Evolutionary conservation across 2,113 vertebrate species (phyloP).

Genomic region (Osmerus eperlanus): DNA sequence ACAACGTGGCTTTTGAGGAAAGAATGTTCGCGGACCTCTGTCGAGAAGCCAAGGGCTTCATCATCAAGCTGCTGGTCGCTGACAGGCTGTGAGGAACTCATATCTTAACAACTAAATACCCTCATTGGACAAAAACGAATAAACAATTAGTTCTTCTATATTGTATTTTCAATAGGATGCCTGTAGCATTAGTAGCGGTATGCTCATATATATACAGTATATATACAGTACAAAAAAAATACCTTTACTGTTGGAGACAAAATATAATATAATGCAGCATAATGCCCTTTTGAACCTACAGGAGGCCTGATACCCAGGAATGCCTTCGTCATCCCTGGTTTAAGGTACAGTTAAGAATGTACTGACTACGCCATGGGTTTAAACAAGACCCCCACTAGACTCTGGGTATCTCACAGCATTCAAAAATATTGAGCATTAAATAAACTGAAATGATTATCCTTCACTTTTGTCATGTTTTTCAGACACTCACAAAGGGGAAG

Average conservation of each 20-base stretch:
- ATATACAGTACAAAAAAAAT: no score
- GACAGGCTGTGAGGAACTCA: conserved; percentile 86
- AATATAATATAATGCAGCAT: neutral
- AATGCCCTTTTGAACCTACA: conserved; percentile 50
- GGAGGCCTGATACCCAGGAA: conserved; percentile 88
- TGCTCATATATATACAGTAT: no score
- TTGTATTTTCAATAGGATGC: neutral
- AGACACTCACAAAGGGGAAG: conserved; percentile 89
- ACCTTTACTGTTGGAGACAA: no score
- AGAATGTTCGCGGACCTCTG: conserved; percentile 88
- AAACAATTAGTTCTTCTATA: neutral
- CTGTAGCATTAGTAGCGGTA: no score
- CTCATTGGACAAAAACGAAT: neutral
- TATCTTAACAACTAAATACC: neutral
- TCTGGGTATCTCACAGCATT: neutral
- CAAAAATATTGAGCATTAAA: neutral
- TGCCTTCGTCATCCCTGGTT: conserved; percentile 96
- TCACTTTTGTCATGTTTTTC: conserved; percentile 4
- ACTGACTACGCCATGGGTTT: neutral
- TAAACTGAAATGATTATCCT: no score
- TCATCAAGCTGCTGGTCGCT: conserved; percentile 92
- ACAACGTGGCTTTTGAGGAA: conserved; percentile 95
- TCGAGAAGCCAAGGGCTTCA: conserved; percentile 91
- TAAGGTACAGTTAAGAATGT: conserved; percentile 81
- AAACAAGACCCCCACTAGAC: no score